Conservation (phyloP, 2,888 invertebrate species). For the Stegana nigrithorax region DNA sequence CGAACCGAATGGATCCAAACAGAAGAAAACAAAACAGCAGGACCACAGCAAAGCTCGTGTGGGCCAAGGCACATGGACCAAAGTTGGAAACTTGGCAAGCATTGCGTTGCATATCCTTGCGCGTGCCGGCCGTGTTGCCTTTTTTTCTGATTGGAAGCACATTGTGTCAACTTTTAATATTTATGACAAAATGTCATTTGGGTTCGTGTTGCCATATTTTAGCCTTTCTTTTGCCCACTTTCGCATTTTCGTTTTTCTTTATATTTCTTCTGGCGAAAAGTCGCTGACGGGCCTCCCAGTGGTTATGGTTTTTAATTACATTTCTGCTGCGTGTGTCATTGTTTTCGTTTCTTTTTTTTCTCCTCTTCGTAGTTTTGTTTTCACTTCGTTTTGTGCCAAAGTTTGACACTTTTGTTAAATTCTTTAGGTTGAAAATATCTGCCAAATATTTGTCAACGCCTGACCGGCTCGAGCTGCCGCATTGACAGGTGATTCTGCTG, state of each 20-base stretch:
- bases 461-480: no score
- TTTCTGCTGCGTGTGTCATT: constrained; percentile 21
- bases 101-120: constrained; percentile 24
- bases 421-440: no score
- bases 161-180: constrained; percentile 54
- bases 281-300: constrained; percentile 2
- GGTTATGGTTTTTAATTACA: constrained; percentile 28
- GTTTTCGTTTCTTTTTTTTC: not conserved
- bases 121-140: not conserved
- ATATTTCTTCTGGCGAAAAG: not conserved
- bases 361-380: constrained; percentile 3
- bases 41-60: no score
- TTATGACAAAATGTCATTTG: constrained; percentile 56
- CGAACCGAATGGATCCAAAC: no score
- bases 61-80: no score
- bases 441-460: no score
- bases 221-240: constrained; percentile 30
- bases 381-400: not conserved
- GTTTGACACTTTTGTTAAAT: constrained; percentile 4
- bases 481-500: no score
- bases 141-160: constrained; percentile 42
- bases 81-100: no score
- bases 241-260: no score
- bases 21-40: no score
- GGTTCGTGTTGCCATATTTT: constrained; percentile 20